These are phyloP conservation scores for Linyphia triangularis DNA, from an alignment of 2,888 invertebrate genomes.

Conservation along the genomic window DNA sequence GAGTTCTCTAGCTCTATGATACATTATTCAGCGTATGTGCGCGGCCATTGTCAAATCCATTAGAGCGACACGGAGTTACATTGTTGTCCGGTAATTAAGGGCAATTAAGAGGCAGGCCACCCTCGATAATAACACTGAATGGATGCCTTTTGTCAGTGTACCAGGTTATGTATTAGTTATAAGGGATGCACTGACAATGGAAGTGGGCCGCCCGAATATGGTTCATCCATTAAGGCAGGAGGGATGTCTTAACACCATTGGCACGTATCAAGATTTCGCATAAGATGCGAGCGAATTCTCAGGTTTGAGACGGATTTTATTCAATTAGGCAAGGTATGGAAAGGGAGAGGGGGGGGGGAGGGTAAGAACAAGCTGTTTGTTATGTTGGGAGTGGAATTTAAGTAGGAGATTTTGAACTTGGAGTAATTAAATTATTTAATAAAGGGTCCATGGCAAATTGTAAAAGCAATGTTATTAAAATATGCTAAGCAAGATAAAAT, in stretches of 20 bases:
- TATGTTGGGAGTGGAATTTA: too few species aligned
- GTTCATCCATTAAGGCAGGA: background rate
- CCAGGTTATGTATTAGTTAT: conserved; percentile 74
- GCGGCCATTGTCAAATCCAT: conserved; percentile 74
- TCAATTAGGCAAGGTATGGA: background rate
- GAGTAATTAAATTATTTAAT: too few species aligned
- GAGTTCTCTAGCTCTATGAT: conserved; percentile 69
- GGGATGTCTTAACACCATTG: background rate
- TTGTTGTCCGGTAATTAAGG: conserved; percentile 75
- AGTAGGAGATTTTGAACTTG: too few species aligned
- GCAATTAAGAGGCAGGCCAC: conserved; percentile 69
- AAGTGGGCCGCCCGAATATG: background rate
- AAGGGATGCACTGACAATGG: conserved; percentile 35
- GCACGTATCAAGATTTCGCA: background rate
- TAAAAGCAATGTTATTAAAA: too few species aligned
- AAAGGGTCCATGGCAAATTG: too few species aligned
- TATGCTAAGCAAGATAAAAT: too few species aligned
- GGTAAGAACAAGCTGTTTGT: too few species aligned
- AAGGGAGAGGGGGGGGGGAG: too few species aligned
- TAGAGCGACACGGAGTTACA: conserved; percentile 74
- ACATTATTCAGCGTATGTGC: conserved; percentile 73
- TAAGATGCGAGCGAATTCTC: background rate
- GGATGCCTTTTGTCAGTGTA: conserved; percentile 68
- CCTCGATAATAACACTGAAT: conserved; percentile 62
- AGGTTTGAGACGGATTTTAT: background rate